Conservation (phyloP, 1,140 invertebrate genomes). For the Drosophila quadrilineata region DNA sequence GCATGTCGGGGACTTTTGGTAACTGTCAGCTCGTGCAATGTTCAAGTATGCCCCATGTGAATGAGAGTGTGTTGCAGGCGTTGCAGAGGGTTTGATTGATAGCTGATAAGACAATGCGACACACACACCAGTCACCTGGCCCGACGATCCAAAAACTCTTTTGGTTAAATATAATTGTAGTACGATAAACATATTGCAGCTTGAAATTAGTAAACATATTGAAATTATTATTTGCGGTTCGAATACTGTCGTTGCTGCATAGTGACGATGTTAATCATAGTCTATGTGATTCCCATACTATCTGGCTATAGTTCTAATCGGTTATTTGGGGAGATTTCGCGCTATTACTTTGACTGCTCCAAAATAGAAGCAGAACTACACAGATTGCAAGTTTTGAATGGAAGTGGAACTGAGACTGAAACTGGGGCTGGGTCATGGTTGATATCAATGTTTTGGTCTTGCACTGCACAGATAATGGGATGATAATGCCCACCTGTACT, state of each 20-base stretch:
- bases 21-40: conserved; percentile 44
- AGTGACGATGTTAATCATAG: no score
- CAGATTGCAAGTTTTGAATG: conserved; percentile 4
- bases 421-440: conserved; percentile 54
- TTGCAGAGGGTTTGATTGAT: conserved; percentile 56
- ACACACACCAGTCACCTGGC: conserved; percentile 20
- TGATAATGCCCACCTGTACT: conserved; percentile 60
- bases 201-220: neutral
- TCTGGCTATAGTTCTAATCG: conserved; percentile 42
- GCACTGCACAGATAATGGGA: conserved; percentile 51
- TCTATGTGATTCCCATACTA: no score
- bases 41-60: conserved; percentile 49
- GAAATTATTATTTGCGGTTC: neutral
- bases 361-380: no score
- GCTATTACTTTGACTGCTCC: conserved; percentile 36
- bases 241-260: no score
- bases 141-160: neutral
- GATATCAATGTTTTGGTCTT: conserved; percentile 50
- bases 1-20: conserved; percentile 29
- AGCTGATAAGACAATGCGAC: conserved; percentile 37
- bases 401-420: neutral
- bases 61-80: conserved; percentile 11
- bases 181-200: conserved; percentile 27
- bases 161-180: conserved; percentile 2
- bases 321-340: conserved; percentile 42